These are phyloP conservation scores for Mythimna pallens DNA, from an alignment of 2,888 invertebrate genomes.

Conservation along the genomic window DNA sequence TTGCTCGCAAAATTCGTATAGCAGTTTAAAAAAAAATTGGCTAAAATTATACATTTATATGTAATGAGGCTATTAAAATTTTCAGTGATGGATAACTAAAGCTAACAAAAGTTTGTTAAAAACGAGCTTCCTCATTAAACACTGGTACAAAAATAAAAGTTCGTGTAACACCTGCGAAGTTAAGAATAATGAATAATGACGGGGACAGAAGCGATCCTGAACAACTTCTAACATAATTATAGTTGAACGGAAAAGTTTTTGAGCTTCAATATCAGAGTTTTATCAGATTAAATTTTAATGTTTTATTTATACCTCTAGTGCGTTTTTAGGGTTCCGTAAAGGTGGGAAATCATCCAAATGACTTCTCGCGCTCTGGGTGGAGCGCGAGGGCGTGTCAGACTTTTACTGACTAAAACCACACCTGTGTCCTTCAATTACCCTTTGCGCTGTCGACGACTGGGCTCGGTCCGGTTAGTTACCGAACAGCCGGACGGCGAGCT, in stretches of 20 bases:
- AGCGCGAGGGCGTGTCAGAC: no score
- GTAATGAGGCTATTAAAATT: background rate
- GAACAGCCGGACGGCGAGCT: no score
- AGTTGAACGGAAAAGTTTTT: constrained; percentile 33
- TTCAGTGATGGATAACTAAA: constrained; percentile 16
- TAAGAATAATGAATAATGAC: constrained; percentile 27
- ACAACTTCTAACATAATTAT: constrained; percentile 39
- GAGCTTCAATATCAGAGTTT: background rate
- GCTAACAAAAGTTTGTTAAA: constrained; percentile 25
- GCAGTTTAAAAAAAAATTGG: no score
- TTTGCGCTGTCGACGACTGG: no score
- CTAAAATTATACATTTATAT: background rate
- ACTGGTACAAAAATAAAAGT: constrained; percentile 42
- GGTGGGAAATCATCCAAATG: no score
- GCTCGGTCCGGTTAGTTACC: no score
- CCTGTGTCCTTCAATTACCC: no score
- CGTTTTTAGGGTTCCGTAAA: background rate
- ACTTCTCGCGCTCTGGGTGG: no score
- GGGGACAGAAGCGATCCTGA: constrained; percentile 13
- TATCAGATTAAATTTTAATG: background rate
- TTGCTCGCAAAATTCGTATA: no score
- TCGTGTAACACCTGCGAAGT: constrained; percentile 41
- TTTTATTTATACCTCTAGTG: background rate
- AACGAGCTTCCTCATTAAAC: constrained; percentile 31
- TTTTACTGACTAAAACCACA: no score